Base-by-base conservation (phyloP, 2,888 invertebrate species). In the Melanchra persicariae region DNA sequence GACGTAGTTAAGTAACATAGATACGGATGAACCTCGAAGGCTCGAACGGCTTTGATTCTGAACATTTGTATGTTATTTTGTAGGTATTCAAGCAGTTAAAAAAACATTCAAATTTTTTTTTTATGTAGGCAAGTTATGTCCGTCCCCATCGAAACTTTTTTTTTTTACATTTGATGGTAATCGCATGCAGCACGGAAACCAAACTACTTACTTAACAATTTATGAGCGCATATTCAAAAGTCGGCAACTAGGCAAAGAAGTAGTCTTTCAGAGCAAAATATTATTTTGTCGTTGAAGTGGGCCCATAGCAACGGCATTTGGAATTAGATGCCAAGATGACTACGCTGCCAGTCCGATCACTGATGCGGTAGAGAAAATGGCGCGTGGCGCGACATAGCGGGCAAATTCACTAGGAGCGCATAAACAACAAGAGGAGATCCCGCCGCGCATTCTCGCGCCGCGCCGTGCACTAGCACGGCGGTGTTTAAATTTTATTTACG, bases 301-400 rank as follows among this genome's bases (percentile, higher is more conserved):
- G 34, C 54, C 12, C 22, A 47, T 30, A 37, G 58, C 30, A 47
- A 51, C 9, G 58, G 22, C 54, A 45, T 77, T 55, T 52, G 54
- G 49, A 61, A 70, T 59, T 66, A 55, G 45, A 60, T 60, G 59
- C 60, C 58, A 75, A 76, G 24, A 47, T 34, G 45, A 52, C 70
- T 73, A 72, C 64, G 68, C 69, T 79, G 79, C 72, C 59, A 72
- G 70, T 73, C 69, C 78, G 63, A 75, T 66, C 63, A 73, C 72
- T 78, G 77, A 78, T 81, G 84, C 82, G 80, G 85, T 82, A 86
- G 87, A 93, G 88, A 93, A 93, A 93, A 94, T 94, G 94, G 94
- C 95, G 94, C 94, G 94, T 92, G 94, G 92, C 93, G 91, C 92
- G 91, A 92, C 91, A 92, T 91, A 93, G 93, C 94, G 94, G 92